Base-by-base conservation (phyloP, 2,113 vertebrate species). In the Trochalopteron elliotii region DNA sequence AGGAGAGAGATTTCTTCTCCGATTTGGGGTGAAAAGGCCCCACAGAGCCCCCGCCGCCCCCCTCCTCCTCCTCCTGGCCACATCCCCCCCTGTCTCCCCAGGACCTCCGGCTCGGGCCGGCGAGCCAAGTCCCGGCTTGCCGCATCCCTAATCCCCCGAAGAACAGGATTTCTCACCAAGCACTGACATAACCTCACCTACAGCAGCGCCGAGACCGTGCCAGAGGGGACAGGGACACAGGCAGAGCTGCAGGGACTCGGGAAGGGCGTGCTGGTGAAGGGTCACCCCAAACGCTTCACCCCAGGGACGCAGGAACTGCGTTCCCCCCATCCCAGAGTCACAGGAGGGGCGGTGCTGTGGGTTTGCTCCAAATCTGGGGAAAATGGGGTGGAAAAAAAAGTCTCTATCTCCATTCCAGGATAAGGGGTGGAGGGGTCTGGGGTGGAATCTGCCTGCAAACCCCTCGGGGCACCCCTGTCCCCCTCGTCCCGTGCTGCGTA, bases 141-240 rank as follows among this genome's bases (percentile, higher is more conserved):
- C 59, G 35, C 33, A 33, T 33, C 85, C 31, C 64, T 76, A 89
- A 92, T 96, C 86, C 95, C 91, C 89, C 33, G 72, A 69, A 71
- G 68, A 93, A 91, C 86, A 86, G 91, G 95, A 89, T 91, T 70
- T 47, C 40, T 44, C 71, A 86, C 75, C 69, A 23, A 78, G 78
- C 17, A 24, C 57, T 83, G 81, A 53, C 81, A 61, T 3, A 37
- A 35, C 88, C 57, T 40, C 56, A 80, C 91, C 93, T 87, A 40
- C 85, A 72, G 93, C 77, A 24, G 30, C 3, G 53, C n/a, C 4
- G 30, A 10, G 59, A 76, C 57, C 9, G 8, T 11, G 71, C 63
- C 56, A 45, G 30, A 61, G 49, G 55, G 49, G 70, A 76, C 63
- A 56, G 71, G 52, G 52, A 55, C 31, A 39, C 37, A 23, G 40